A percentile compares a stretch with the other conserved stretches of the same genome.
phyloP scores from a whole-genome alignment of 2,888 invertebrate genomes.

The Caenorhabditis sp. region DNA sequence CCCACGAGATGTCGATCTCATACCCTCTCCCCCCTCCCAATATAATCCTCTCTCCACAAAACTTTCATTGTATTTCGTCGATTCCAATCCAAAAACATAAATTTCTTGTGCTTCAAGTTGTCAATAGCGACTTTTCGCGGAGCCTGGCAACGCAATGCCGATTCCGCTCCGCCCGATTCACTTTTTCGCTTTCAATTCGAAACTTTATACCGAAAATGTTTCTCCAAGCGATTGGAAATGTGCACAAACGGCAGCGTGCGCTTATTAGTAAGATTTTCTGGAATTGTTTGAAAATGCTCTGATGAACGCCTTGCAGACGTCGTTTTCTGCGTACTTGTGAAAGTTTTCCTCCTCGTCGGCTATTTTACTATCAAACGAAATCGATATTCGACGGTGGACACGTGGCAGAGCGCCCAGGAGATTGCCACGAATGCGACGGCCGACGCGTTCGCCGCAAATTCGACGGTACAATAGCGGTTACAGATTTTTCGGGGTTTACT shows the following conservation, averaged over 20 bases:
- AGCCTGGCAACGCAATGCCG: conserved; percentile 13
- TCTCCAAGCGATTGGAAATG: conserved; percentile 40
- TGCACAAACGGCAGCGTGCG: conserved; percentile 3
- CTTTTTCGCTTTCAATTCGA: background rate
- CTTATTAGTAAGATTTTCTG: conserved; percentile 38
- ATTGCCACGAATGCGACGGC: conserved; percentile 27
- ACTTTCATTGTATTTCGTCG: background rate
- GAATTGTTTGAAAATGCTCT: background rate
- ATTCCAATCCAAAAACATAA: conserved; percentile 18
- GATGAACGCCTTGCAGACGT: conserved; percentile 16
- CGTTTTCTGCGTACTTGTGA: conserved; percentile 11
- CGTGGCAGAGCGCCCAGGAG: conserved; percentile 20
- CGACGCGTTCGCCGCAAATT: conserved; percentile 3
- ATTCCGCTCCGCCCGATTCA: background rate
- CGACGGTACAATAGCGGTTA: background rate
- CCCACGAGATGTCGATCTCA: conserved; percentile 6
- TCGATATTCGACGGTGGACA: conserved; percentile 1
- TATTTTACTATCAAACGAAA: conserved; percentile 36
- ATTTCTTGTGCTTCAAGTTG: conserved; percentile 31
- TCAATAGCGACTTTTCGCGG: conserved; percentile 12
- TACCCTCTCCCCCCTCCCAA: background rate
- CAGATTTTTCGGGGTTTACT: background rate
- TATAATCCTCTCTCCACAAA: background rate
- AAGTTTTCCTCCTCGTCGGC: conserved; percentile 20
- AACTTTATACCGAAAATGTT: conserved; percentile 15